Conservation (phyloP, 1,140 invertebrate species). For the Eriocheir sinensis region DNA sequence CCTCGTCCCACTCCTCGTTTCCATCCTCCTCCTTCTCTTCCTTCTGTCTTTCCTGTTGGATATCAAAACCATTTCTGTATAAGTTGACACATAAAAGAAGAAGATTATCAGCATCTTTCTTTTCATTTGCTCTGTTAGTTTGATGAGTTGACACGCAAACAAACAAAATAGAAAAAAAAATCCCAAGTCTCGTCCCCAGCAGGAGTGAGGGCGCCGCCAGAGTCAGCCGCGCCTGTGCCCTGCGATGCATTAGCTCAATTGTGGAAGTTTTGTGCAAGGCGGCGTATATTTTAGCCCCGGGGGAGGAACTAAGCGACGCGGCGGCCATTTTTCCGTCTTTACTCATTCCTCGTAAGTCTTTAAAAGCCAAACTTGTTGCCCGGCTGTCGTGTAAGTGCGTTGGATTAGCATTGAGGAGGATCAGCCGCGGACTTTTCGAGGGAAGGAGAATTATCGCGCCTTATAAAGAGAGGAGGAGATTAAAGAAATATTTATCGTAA, state of each 20-base stretch:
- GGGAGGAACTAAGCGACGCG: background rate
- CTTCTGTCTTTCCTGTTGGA: too few relatives aligned
- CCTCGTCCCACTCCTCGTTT: too few relatives aligned
- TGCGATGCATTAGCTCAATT: background rate
- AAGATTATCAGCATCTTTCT: too few relatives aligned
- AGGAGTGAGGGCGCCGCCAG: background rate
- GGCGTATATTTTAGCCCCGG: background rate
- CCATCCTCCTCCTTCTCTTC: too few relatives aligned
- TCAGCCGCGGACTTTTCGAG: background rate
- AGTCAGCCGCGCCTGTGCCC: background rate
- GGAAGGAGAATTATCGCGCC: too few relatives aligned
- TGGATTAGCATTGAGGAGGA: background rate
- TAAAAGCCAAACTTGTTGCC: constrained; percentile 23
- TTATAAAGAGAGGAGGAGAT: too few relatives aligned
- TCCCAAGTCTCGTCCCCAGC: background rate
- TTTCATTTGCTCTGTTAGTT: too few relatives aligned
- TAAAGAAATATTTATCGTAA: too few relatives aligned
- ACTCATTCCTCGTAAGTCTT: background rate
- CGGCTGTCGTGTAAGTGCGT: background rate
- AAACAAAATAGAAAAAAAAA: too few relatives aligned
- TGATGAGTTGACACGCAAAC: too few relatives aligned
- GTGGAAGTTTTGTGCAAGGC: background rate
- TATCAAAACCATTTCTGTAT: too few relatives aligned
- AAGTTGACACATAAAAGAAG: too few relatives aligned
- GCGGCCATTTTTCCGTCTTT: background rate